phyloP scores from a whole-genome alignment of 2,797 vertebrate species.

The Neoniphon sammara region DNA sequence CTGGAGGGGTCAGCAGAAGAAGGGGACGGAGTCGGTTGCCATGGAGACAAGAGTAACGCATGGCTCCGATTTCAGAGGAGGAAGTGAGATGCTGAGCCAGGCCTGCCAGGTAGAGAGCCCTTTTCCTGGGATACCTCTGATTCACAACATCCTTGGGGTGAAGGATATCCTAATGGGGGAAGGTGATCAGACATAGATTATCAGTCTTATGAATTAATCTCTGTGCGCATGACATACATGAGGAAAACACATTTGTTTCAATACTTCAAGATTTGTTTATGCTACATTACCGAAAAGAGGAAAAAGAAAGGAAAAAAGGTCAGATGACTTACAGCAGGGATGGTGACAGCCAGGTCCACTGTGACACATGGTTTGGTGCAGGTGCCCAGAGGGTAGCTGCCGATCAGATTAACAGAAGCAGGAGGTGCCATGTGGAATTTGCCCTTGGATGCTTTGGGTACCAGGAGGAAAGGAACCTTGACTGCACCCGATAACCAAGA shows the following conservation, averaged over 20 bases:
- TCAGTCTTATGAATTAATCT: neutral
- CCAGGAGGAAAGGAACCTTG: constrained; percentile 89
- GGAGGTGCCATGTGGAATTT: constrained; percentile 91
- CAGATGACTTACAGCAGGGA: constrained; percentile 87
- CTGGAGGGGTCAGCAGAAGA: constrained; percentile 87
- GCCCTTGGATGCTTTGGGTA: constrained; percentile 89
- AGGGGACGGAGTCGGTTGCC: constrained; percentile 91
- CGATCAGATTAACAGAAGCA: constrained; percentile 87
- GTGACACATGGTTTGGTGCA: constrained; percentile 89
- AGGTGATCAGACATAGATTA: neutral
- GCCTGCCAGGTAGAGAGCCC: constrained; percentile 92
- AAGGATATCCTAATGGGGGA: constrained; percentile 72
- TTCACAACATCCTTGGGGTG: constrained; percentile 91
- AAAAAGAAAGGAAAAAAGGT: neutral
- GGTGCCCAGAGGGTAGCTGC: constrained; percentile 94
- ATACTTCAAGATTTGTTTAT: neutral
- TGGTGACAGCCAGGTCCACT: constrained; percentile 90
- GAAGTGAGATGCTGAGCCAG: constrained; percentile 86
- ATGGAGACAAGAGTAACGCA: constrained; percentile 90
- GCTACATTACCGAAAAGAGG: neutral
- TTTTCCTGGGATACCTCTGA: constrained; percentile 94
- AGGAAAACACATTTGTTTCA: neutral
- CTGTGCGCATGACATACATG: neutral
- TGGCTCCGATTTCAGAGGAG: constrained; percentile 84
- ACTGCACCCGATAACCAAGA: constrained; percentile 87